Evolutionary conservation across 1,140 invertebrate genomes (phyloP), one percentile per base, ranked within the genome.

Genomic region (Drosophila eugracilis): DNA sequence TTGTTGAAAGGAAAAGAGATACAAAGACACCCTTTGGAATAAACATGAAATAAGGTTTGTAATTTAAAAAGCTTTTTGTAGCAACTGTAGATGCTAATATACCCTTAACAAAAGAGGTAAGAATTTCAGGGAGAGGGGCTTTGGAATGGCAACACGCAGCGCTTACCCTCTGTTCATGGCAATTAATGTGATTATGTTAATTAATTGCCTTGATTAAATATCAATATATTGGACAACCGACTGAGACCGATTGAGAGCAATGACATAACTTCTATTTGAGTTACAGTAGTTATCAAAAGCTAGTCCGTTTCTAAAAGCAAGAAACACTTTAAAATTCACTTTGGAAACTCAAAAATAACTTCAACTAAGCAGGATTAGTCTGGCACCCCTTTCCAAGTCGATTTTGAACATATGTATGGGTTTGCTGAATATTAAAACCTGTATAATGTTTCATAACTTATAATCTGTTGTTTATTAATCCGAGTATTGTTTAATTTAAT

Each of bases 191-290:
- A 78, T 74, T 78, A 79, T 71, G 65, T 55, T 79, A 75, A 75
- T 80, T 70, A 80, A 80, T 79, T 67, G 63, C 53, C 78, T 75
- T 75, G 74, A 80, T 79, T 69, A 75, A 80, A 80, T 48, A 80
- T 75, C 77, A 63, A 79, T 75, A 63, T 49, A 48, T 22, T 53
- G 45, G 75, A 74, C 58, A 74, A 42, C 32, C 24, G 32, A 24
- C n/a, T n/a, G n/a, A n/a, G n/a, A n/a, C n/a, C 7, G 15, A 24
- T 9, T 14, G 22, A n/a, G 21, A 26, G 4, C 39, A 34, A 36
- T 63, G 60, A 36, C 28, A 62, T 28, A 60, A 34, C 62, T 26
- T 21, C 14, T 2, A 15, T 30, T 26, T 24, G 9, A 34, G 12
- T 19, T 42, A 15, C 10, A 26, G 7, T 10, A 28, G 14, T 10